These are phyloP conservation scores for Hydrotaea diabolus DNA, from an alignment of 2,888 invertebrate species.

Conservation along the genomic window DNA sequence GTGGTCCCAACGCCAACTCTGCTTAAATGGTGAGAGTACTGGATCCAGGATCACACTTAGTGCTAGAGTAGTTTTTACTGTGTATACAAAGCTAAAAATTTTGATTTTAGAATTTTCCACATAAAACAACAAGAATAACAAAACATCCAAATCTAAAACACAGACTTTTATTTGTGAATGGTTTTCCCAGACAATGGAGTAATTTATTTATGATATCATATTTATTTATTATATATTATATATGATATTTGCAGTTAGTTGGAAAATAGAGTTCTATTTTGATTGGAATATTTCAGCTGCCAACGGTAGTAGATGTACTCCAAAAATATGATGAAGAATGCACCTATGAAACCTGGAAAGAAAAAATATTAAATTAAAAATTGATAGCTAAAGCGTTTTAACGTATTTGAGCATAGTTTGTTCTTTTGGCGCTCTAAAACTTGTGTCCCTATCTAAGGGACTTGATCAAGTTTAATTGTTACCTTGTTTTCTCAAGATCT, in stretches of 20 bases:
- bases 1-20: slow-evolving; percentile 97
- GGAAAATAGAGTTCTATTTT: slow-evolving; percentile 39
- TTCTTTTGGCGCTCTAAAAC: no score
- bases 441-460: no score
- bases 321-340: slow-evolving; percentile 70
- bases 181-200: not conserved
- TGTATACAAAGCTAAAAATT: slow-evolving; percentile 65
- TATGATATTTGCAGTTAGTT: slow-evolving; percentile 25
- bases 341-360: slow-evolving; percentile 71
- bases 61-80: slow-evolving; percentile 68
- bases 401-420: no score
- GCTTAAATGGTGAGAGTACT: slow-evolving; percentile 77
- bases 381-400: no score
- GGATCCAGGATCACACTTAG: slow-evolving; percentile 28
- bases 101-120: slow-evolving; percentile 72
- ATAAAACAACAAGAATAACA: slow-evolving; percentile 51
- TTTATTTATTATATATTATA: no score
- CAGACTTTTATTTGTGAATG: not conserved
- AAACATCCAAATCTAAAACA: slow-evolving; percentile 1
- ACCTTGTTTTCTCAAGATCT: no score
- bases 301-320: slow-evolving; percentile 72
- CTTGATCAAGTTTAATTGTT: no score
- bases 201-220: slow-evolving; percentile 10
- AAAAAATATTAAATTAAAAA: not conserved
- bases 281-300: not conserved